Evolutionary conservation across 2,888 invertebrate genomes (phyloP).

Genomic region (Acleris holmiana): DNA sequence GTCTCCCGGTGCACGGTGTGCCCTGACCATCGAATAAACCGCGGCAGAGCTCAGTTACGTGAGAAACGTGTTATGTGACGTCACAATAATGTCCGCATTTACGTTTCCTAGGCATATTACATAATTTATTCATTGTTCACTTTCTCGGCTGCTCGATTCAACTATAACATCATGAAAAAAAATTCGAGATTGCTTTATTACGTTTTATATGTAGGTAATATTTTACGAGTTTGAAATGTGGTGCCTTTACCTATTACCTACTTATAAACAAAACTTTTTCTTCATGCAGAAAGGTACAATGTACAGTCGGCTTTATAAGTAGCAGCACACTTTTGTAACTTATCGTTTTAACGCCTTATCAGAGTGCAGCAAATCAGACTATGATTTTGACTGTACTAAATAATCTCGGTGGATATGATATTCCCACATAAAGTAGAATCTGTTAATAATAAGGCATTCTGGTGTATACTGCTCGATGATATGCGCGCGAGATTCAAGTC

Average conservation of each 20-base stretch:
- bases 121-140: constrained; percentile 36
- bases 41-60: constrained; percentile 27
- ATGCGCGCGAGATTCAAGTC: too few species aligned
- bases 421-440: too few species aligned
- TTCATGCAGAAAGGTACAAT: too few species aligned
- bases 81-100: constrained; percentile 34
- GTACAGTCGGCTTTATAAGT: too few species aligned
- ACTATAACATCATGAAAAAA: constrained; percentile 25
- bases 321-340: too few species aligned
- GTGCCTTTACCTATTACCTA: neutral
- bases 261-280: too few species aligned
- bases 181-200: constrained; percentile 11
- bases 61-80: constrained; percentile 31
- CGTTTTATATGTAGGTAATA: neutral
- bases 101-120: constrained; percentile 30
- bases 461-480: too few species aligned
- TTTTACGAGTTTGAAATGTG: neutral
- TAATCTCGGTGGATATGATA: too few species aligned
- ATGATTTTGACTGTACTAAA: too few species aligned
- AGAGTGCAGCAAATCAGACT: too few species aligned
- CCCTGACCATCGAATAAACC: constrained; percentile 23
- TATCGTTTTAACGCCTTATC: too few species aligned
- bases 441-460: too few species aligned
- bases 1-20: neutral
- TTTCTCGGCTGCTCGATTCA: constrained; percentile 25